Base-by-base conservation (phyloP, 1,140 invertebrate genomes). In the Diachasmimorpha longicaudata region DNA sequence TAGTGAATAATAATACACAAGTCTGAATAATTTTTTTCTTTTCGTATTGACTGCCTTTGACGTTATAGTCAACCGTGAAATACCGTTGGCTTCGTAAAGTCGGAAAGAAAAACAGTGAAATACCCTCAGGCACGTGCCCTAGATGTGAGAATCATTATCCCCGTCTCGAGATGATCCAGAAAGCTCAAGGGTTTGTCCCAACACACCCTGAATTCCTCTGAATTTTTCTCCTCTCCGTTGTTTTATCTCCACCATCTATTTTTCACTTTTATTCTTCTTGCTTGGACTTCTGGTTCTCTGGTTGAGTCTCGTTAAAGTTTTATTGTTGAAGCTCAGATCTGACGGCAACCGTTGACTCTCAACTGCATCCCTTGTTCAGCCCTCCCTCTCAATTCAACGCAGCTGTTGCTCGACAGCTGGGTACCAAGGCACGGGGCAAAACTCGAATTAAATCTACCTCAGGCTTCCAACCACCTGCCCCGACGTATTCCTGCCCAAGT, bases 321-420 rank as follows among this genome's bases (percentile, higher is more conserved):
- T 52, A 52, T 52, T 52, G 48, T 52, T 19, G 16, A 52, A 52
- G 48, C 9, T 4, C 9, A 9, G 39, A 42, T 42, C 39, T 42
- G 9, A 42, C 13, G 13, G 39, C 58, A 63, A 11, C 58, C 58
- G 58, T 63, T 63, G 58, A 63, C 58, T 63, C 58, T 9, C 48
- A 9, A 63, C 23, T 63, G 58, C 58, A 63, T 63, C 23, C 19
- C 48, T n/a, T 55, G 9, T 55, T 55, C n/a, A 16, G 8, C 58
- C 58, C 19, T 6, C 31, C 31, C 31, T 6, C 31, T 11, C 1
- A 63, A 63, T 31, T 63, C 21, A 23, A 23, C 31, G 58, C 58
- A 63, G 58, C 58, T 63, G 58, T 63, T 63, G 58, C 58, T 25
- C 58, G 58, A 63, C 58, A 63, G 58, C 58, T 63, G 58, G 21